Evolutionary conservation across 2,797 vertebrate species (phyloP).

Genomic region (Simalia tracyae): DNA sequence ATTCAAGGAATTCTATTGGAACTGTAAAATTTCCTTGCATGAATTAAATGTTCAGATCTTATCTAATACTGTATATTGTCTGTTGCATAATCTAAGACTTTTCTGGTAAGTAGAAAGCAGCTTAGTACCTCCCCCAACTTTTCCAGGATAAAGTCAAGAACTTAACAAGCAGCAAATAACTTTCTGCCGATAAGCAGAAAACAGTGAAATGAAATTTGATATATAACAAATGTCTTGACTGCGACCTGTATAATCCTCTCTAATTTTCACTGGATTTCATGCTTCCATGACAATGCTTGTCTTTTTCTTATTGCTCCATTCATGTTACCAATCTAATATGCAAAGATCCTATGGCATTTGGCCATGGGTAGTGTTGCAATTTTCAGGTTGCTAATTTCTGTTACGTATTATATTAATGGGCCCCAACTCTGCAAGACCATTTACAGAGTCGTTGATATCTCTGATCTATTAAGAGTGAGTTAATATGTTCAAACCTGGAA

Average conservation of each 20-base stretch:
- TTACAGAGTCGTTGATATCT: neutral
- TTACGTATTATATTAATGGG: neutral
- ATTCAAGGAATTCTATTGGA: neutral
- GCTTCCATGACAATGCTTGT: neutral
- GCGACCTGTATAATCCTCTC: neutral
- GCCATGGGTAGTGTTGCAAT: neutral
- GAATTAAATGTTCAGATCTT: neutral
- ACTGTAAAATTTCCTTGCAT: neutral
- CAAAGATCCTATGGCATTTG: neutral
- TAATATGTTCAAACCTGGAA: neutral
- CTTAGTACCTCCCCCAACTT: neutral
- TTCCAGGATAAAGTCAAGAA: neutral
- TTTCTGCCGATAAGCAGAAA: neutral
- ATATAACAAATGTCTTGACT: neutral
- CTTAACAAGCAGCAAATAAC: neutral
- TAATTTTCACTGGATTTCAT: neutral
- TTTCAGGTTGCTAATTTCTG: neutral
- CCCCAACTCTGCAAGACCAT: neutral
- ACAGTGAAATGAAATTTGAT: neutral
- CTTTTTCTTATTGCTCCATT: neutral
- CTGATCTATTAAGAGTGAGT: neutral
- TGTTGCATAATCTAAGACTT: neutral
- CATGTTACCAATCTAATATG: neutral
- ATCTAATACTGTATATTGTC: neutral
- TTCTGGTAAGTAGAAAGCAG: neutral